Percentiles rank a stretch among this genome's conserved stretches.
These are phyloP conservation scores for Microdon myrmicae DNA, from an alignment of 2,888 invertebrate species.

Conservation along the genomic window DNA sequence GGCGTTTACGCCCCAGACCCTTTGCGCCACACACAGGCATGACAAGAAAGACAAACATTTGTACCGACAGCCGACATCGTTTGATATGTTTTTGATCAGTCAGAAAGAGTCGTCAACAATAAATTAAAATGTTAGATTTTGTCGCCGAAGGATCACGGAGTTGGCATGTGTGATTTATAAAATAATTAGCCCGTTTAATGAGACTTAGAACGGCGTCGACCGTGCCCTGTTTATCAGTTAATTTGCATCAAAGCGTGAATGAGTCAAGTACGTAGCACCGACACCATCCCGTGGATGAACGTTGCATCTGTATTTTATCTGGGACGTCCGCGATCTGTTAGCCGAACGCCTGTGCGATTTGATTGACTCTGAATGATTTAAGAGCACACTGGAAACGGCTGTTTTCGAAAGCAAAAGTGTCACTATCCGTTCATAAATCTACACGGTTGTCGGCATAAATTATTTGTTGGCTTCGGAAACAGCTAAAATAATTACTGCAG, in stretches of 20 bases:
- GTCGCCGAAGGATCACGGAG: conserved; percentile 11
- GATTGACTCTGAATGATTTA: conserved; percentile 52
- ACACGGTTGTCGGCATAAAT: conserved; percentile 40
- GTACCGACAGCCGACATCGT: conserved; percentile 21
- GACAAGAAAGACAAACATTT: conserved; percentile 2
- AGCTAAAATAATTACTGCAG: conserved; percentile 48
- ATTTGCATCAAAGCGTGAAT: conserved; percentile 38
- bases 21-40: conserved; percentile 11
- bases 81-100: conserved; percentile 51
- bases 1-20: conserved; percentile 2
- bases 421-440: conserved; percentile 47
- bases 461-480: conserved; percentile 53
- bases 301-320: conserved; percentile 36
- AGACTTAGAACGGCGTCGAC: conserved; percentile 29
- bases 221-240: conserved; percentile 46
- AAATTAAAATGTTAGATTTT: conserved; percentile 50
- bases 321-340: conserved; percentile 34
- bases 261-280: conserved; percentile 44
- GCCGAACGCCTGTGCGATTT: conserved; percentile 36
- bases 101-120: conserved; percentile 42
- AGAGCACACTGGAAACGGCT: conserved; percentile 20
- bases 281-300: conserved; percentile 8
- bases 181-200: conserved; percentile 56
- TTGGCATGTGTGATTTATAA: conserved; percentile 53
- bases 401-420: conserved; percentile 40